Evolutionary conservation across 2,888 invertebrate genomes (phyloP).

Genomic region (Lissonota sp.): DNA sequence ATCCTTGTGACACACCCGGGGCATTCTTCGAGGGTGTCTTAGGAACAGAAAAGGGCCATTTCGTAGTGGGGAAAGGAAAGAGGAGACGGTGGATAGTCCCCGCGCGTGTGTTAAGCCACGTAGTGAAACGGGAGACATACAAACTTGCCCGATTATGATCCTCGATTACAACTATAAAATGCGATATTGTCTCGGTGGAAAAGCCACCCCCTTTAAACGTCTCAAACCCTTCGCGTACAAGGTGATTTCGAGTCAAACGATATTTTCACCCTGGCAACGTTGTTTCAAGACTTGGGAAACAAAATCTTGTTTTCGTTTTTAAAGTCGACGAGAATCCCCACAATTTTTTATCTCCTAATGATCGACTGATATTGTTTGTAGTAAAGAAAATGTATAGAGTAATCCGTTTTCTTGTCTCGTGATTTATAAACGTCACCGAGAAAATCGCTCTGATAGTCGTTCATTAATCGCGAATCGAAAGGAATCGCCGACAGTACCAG

Average conservation of each 20-base stretch:
- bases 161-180: constrained; percentile 83
- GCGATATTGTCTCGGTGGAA: constrained; percentile 78
- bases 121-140: constrained; percentile 75
- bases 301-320: neutral
- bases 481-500: constrained; percentile 69
- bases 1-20: constrained; percentile 78
- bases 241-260: constrained; percentile 48
- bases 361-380: too few relatives aligned
- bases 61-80: constrained; percentile 49
- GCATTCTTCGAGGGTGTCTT: constrained; percentile 80
- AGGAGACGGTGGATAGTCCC: neutral
- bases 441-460: constrained; percentile 76
- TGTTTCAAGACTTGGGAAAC: neutral
- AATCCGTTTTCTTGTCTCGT: constrained; percentile 62
- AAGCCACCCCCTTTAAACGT: constrained; percentile 44
- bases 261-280: neutral
- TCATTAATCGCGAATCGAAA: constrained; percentile 81
- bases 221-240: constrained; percentile 35
- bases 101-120: constrained; percentile 48
- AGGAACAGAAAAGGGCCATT: constrained; percentile 67
- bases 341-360: too few relatives aligned
- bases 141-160: constrained; percentile 84
- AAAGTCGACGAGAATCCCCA: neutral
- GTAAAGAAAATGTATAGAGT: neutral
- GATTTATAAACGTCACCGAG: constrained; percentile 75